These are phyloP conservation scores for Ictalurus punctatus DNA, from an alignment of 2,113 vertebrate genomes.

Conservation along the genomic window DNA sequence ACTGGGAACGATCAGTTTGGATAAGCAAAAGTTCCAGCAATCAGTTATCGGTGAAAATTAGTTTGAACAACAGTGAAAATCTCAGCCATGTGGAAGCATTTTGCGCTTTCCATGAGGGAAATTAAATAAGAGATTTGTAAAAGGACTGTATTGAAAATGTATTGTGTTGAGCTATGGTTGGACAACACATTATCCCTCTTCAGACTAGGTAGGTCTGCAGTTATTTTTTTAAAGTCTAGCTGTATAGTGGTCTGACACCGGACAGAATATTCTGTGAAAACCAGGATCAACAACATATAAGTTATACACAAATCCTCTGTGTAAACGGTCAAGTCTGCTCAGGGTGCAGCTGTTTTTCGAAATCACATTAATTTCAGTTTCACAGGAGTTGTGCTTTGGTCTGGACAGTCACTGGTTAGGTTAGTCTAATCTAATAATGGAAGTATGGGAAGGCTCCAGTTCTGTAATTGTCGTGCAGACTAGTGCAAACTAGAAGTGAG, in stretches of 20 bases:
- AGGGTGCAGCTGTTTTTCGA: constrained; percentile 20
- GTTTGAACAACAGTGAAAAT: background rate
- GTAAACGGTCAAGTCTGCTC: background rate
- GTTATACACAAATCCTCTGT: background rate
- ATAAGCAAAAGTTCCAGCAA: too few species aligned
- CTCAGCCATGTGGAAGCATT: background rate
- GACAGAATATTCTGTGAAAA: background rate
- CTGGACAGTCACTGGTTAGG: background rate
- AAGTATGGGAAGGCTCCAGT: background rate
- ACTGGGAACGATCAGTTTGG: too few species aligned
- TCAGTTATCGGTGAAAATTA: too few species aligned
- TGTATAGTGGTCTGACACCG: background rate
- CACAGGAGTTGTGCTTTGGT: constrained; percentile 7
- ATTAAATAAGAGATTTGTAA: background rate
- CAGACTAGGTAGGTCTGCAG: background rate
- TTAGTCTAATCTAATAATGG: constrained; percentile 22
- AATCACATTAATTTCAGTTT: constrained; percentile 24
- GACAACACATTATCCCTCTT: background rate
- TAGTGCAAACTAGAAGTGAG: background rate
- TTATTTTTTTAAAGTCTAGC: background rate
- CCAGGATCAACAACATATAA: background rate
- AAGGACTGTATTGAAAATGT: background rate
- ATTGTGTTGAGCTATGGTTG: background rate
- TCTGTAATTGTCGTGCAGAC: background rate
- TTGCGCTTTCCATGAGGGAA: background rate